Evolutionary conservation across 2,113 vertebrate species (phyloP).

Genomic region (Hyaena hyaena): DNA sequence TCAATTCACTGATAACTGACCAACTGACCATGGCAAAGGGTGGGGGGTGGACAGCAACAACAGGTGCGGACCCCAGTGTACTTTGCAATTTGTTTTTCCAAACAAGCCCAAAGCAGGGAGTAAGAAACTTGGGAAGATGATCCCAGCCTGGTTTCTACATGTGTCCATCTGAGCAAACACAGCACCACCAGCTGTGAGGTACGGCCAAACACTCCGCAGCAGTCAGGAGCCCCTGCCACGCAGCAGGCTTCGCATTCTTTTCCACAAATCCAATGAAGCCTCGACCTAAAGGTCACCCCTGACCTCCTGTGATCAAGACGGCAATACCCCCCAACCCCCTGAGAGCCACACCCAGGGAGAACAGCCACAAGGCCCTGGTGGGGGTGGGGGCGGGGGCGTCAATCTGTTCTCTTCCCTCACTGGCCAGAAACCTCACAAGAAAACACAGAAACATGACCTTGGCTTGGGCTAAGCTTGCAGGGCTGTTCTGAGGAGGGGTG

Average conservation of each 20-base stretch:
- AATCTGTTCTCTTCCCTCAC: not conserved
- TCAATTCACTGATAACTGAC: not conserved
- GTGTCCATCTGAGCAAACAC: constrained; percentile 75
- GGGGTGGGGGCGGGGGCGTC: not conserved
- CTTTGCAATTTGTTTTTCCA: constrained; percentile 64
- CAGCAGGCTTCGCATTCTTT: constrained; percentile 22
- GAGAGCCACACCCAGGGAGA: not conserved
- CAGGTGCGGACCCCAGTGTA: constrained; percentile 48
- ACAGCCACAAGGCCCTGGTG: not conserved
- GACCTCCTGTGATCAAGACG: not conserved
- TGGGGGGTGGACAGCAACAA: not conserved
- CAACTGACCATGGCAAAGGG: not conserved
- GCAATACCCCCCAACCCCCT: not conserved
- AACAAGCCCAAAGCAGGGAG: constrained; percentile 62
- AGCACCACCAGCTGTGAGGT: constrained; percentile 46
- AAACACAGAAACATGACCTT: constrained; percentile 35
- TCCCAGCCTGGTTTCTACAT: constrained; percentile 15
- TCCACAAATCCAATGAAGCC: not conserved
- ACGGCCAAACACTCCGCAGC: not conserved
- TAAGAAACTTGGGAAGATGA: constrained; percentile 73
- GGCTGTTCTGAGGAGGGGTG: constrained; percentile 19
- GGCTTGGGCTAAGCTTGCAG: not conserved
- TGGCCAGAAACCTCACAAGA: not conserved
- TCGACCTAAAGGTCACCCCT: constrained; percentile 27
- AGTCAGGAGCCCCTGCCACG: constrained; percentile 16